These are phyloP conservation scores for Lymantria monacha DNA, from an alignment of 2,888 invertebrate genomes.

Conservation along the genomic window DNA sequence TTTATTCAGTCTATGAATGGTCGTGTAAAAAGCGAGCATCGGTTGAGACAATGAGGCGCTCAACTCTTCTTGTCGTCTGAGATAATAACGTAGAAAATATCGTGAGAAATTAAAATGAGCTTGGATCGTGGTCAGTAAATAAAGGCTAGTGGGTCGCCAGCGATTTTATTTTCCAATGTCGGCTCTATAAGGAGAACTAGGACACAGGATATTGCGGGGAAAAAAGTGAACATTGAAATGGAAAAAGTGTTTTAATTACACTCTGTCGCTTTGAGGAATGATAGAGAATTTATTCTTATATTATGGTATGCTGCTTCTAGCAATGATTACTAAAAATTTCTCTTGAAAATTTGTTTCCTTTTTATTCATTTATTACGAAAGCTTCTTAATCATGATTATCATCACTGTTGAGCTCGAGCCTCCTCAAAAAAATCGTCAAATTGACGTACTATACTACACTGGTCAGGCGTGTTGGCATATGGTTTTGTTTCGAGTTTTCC, in stretches of 20 bases:
- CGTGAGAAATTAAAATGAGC: conserved; percentile 69
- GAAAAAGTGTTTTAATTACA: conserved; percentile 62
- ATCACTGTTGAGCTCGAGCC: too few relatives aligned
- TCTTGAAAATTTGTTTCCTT: too few relatives aligned
- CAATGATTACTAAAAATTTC: too few relatives aligned
- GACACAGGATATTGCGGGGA: conserved; percentile 65
- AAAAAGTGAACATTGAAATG: conserved; percentile 35
- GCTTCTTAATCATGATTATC: too few relatives aligned
- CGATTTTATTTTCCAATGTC: conserved; percentile 59
- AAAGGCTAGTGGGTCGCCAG: conserved; percentile 36
- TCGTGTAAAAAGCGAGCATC: conserved; percentile 31
- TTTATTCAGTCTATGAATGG: conserved; percentile 24
- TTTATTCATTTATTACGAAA: too few relatives aligned
- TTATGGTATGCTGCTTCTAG: too few relatives aligned
- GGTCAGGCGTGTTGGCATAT: too few relatives aligned
- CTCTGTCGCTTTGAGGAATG: conserved; percentile 42
- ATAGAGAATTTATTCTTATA: background rate
- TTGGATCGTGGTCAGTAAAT: conserved; percentile 57
- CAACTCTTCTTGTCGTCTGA: conserved; percentile 47
- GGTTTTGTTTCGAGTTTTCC: too few relatives aligned
- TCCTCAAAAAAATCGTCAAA: too few relatives aligned
- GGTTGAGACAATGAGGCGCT: conserved; percentile 47
- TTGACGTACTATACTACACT: too few relatives aligned
- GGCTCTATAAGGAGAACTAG: conserved; percentile 60
- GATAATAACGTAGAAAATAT: conserved; percentile 55